Evolutionary conservation across 2,888 invertebrate species (phyloP).

Genomic region (Mesopsocus fuscifrons): DNA sequence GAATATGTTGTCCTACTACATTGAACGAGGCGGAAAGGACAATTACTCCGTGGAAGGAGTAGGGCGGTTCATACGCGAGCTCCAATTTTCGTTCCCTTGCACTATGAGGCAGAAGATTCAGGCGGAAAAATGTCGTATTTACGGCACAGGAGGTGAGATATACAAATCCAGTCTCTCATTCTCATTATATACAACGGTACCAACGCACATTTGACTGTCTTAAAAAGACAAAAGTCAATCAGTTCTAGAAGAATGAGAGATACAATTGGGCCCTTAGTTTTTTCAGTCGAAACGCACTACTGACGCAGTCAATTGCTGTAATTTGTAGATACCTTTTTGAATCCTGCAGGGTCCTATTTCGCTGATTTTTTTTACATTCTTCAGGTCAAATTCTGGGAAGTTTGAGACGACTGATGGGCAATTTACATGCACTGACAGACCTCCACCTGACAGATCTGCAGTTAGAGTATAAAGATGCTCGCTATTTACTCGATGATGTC

Average conservation of each 20-base stretch:
- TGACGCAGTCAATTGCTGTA: no score
- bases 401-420: conserved; percentile 44
- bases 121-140: conserved; percentile 39
- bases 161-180: no score
- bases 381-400: conserved; percentile 40
- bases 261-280: no score
- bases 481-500: conserved; percentile 51
- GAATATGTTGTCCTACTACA: conserved; percentile 57
- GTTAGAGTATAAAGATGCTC: conserved; percentile 47
- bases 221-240: no score
- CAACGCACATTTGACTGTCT: no score
- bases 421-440: conserved; percentile 36
- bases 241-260: no score
- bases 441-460: conserved; percentile 55
- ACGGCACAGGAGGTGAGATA: conserved; percentile 49
- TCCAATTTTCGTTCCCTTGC: conserved; percentile 56
- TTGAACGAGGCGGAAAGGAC: conserved; percentile 30
- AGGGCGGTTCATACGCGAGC: conserved; percentile 34
- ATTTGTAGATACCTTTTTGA: no score
- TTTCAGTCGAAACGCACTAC: no score
- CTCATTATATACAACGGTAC: no score
- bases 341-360: no score
- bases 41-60: conserved; percentile 26
- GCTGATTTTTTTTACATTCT: conserved; percentile 6
- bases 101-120: conserved; percentile 44